phyloP scores from a whole-genome alignment of 2,113 vertebrate species.

The Oryzias curvinotus region DNA sequence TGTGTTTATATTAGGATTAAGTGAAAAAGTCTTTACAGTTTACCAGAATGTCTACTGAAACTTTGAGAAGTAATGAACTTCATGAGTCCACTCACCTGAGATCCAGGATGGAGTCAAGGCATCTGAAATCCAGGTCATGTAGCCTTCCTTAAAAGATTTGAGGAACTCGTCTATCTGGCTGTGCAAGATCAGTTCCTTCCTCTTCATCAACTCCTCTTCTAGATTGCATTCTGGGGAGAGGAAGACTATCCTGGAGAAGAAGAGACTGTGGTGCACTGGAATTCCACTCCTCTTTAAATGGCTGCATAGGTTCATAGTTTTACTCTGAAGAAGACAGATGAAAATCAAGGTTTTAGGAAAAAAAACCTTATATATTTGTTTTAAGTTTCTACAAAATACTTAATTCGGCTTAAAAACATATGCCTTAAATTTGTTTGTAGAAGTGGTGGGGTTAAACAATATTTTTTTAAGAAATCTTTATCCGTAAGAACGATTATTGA shows the following conservation, averaged over 20 bases:
- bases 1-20: too few relatives aligned
- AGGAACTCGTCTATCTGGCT: constrained; percentile 67
- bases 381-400: background rate
- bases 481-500: too few relatives aligned
- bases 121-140: constrained; percentile 70
- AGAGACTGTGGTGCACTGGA: constrained; percentile 56
- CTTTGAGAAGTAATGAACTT: background rate
- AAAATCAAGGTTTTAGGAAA: background rate
- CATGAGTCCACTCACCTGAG: constrained; percentile 61
- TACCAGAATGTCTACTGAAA: background rate
- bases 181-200: constrained; percentile 70
- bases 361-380: background rate
- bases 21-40: too few relatives aligned
- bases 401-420: background rate
- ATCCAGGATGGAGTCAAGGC: constrained; percentile 75
- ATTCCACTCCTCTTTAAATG: constrained; percentile 70
- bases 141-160: constrained; percentile 69
- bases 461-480: too few relatives aligned
- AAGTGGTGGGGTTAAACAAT: too few relatives aligned
- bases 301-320: constrained; percentile 63
- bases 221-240: constrained; percentile 71
- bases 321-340: constrained; percentile 53
- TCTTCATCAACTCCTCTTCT: constrained; percentile 67
- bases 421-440: too few relatives aligned
- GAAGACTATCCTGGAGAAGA: constrained; percentile 73